phyloP scores from a whole-genome alignment of 2,797 vertebrate species.

The Melanitta fusca region DNA sequence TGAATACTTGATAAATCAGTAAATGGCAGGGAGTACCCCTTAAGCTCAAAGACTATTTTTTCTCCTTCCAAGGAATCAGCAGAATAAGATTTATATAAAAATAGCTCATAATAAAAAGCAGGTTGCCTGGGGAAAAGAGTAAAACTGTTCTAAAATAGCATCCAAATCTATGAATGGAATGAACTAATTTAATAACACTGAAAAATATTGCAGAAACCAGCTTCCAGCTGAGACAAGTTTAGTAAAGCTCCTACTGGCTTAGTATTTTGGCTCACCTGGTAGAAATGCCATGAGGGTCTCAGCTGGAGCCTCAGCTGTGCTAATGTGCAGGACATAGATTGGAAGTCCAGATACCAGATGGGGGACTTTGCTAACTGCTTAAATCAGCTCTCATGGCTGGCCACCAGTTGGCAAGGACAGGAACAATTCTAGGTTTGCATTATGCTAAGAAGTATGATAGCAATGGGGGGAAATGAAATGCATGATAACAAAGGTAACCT shows the following conservation, averaged over 20 bases:
- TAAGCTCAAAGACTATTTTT: slow-evolving; percentile 11
- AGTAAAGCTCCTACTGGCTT: slow-evolving; percentile 33
- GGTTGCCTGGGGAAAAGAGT: not conserved
- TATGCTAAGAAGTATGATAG: not conserved
- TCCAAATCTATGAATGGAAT: slow-evolving; percentile 28
- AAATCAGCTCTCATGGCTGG: not conserved
- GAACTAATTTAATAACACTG: slow-evolving; percentile 53
- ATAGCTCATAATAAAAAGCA: not conserved
- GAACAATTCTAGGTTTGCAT: not conserved
- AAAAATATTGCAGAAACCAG: slow-evolving; percentile 47
- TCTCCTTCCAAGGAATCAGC: slow-evolving; percentile 13
- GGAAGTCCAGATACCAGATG: slow-evolving; percentile 54
- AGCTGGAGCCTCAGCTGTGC: slow-evolving; percentile 63
- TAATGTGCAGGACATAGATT: slow-evolving; percentile 19
- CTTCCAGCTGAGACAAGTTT: slow-evolving; percentile 60
- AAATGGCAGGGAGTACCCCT: not conserved
- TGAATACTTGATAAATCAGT: not conserved
- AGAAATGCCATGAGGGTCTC: slow-evolving; percentile 11
- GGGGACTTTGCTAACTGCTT: slow-evolving; percentile 54
- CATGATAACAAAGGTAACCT: not conserved
- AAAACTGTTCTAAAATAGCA: slow-evolving; percentile 46
- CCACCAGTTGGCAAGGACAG: slow-evolving; percentile 36
- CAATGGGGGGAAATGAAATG: not conserved
- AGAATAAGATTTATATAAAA: slow-evolving; percentile 6
- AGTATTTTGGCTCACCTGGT: slow-evolving; percentile 57